Evolutionary conservation across 2,113 vertebrate genomes (phyloP), one percentile per base, ranked within the genome.

Genomic region (Mesocricetus auratus): DNA sequence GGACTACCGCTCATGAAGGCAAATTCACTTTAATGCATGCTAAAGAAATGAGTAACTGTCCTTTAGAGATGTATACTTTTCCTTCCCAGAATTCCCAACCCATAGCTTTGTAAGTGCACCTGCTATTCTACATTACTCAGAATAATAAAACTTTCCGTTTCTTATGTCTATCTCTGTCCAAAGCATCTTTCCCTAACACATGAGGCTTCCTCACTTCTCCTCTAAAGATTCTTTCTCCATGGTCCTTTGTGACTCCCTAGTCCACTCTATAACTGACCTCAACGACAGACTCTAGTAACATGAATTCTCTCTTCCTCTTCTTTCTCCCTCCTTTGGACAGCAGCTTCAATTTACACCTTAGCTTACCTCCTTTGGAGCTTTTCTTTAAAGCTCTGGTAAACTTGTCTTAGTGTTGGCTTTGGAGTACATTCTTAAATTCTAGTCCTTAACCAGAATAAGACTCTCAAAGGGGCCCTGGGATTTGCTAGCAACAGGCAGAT

Each of bases 171-270:
- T 16, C n/a, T 83, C 7, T 9, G 22, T 29, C 56, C 13, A 3
- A 17, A 39, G n/a, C 39, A 29, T 29, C 24, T 42, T 62, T 42
- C 39, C 58, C 24, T 83, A 31, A 83, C 7, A 15, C 9, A 4
- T 29, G 7, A 5, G 58, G n/a, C 15, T 83, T 56, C 58, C 4
- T 62, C 29, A 17, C 7, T 42, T 16, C 31, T 60, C n/a, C 24
- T 42, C 24, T 83, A 83, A 26, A 13, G 4, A 8, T 29, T 15
- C 4, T 42, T 29, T 15, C 4, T 42, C 7, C 24, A 7, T 42
- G 6, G 2, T 62, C n/a, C 1, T 1, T 17, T 3, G 24, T 42
- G 13, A 3, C 2, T 0, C 7, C 16, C 24, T 31, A 5, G 56
- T 60, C 13, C 1, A 39, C 56, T 22, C 15, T 16, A 0, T 83